Evolutionary conservation across 2,888 invertebrate genomes (phyloP).

Genomic region (Magallana nippona): DNA sequence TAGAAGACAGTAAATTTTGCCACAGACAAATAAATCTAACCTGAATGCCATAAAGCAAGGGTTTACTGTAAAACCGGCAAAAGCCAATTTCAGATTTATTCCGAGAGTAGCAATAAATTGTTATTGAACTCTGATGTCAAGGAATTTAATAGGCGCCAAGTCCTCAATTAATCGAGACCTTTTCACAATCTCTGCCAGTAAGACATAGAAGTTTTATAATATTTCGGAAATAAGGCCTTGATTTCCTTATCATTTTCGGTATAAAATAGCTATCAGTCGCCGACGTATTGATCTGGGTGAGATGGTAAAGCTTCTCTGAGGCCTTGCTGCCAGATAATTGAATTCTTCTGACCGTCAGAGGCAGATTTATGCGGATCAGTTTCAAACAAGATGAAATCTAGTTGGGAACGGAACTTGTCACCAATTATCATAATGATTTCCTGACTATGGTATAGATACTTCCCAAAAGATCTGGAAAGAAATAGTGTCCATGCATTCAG

Average conservation of each 20-base stretch:
- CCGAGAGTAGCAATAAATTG: slow-evolving; percentile 31
- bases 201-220: background rate
- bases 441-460: background rate
- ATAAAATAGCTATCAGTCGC: slow-evolving; percentile 5
- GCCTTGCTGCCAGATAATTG: slow-evolving; percentile 10
- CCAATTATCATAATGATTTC: slow-evolving; percentile 22
- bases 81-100: background rate
- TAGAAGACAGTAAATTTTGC: no score
- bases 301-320: background rate
- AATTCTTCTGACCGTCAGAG: slow-evolving; percentile 14
- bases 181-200: background rate
- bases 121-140: slow-evolving; percentile 31
- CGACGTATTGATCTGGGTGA: background rate
- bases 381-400: slow-evolving; percentile 30
- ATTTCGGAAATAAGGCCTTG: background rate
- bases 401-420: slow-evolving; percentile 4
- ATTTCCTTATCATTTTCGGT: slow-evolving; percentile 26
- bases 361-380: slow-evolving; percentile 24
- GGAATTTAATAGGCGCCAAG: slow-evolving; percentile 31
- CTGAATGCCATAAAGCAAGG: background rate
- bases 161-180: slow-evolving; percentile 15
- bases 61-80: no score
- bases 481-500: background rate
- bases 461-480: background rate
- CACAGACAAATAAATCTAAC: background rate